phyloP scores from a whole-genome alignment of 2,797 vertebrate species.

The Muscicapa comitata region DNA sequence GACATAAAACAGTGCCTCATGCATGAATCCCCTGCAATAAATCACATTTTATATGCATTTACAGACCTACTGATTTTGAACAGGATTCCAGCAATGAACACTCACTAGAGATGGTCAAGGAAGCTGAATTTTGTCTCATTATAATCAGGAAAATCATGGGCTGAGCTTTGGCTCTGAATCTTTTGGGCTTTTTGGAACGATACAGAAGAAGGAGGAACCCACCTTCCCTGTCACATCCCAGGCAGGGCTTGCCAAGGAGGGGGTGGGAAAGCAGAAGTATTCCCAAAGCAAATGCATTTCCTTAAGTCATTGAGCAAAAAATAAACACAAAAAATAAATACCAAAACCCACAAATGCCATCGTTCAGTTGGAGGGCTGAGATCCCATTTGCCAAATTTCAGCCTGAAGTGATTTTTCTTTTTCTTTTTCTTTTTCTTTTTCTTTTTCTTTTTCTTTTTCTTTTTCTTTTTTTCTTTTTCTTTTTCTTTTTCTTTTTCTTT shows the following conservation, averaged over 20 bases:
- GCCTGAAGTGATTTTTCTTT: background rate
- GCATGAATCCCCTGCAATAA: background rate
- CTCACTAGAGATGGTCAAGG: background rate
- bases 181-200: accelerated
- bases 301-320: slow-evolving; percentile 2
- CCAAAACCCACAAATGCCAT: background rate
- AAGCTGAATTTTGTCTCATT: background rate
- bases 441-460: too few relatives aligned
- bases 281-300: background rate
- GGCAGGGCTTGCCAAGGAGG: background rate
- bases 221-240: background rate
- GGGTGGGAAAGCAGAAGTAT: background rate
- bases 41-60: background rate
- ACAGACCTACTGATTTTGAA: background rate
- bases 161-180: background rate
- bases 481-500: background rate
- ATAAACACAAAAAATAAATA: background rate
- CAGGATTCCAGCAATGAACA: background rate
- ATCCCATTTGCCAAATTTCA: slow-evolving; percentile 9
- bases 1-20: background rate
- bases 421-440: too few relatives aligned
- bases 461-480: too few relatives aligned
- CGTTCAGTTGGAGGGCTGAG: background rate
- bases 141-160: background rate
- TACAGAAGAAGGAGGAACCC: background rate